Base-by-base conservation (phyloP, 2,113 vertebrate species). In the Tringa solitaria region DNA sequence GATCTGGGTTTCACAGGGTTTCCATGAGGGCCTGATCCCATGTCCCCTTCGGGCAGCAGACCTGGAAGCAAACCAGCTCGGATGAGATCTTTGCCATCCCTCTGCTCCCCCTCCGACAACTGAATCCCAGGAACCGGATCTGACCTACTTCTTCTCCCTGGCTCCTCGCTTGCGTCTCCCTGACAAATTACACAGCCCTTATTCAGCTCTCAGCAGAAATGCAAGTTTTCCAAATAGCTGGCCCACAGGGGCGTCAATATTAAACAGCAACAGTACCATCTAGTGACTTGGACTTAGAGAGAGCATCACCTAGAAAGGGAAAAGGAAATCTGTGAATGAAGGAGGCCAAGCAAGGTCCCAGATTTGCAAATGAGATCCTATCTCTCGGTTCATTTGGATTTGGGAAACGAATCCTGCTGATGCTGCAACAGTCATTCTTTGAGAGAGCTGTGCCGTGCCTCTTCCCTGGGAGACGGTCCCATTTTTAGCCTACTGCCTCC, bases 221-320 rank as follows among this genome's bases (percentile, higher is more conserved):
- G 41, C 1, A 59, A 54, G 51, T 54, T 91, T 89, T 69, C 87
- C 65, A 2, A 72, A 60, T 26, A 30, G 87, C 80, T 27, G 80
- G 54, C 91, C 95, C 92, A 6, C 22, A 26, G 86, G 70, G 73
- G 84, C 15, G 9, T 59, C 68, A 74, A 84, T 54, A 54, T 80
- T 90, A 23, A 92, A 60, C 95, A 84, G 96, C 95, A 95, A 95
- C 91, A 91, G 94, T 94, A 95, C 94, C 95, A 94, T 64, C 95
- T 94, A 94, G 94, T 93, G 95, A 89, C 94, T 65, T 9, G 6
- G 91, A 22, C 73, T 63, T 4, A 45, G 50, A 24, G 64, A 45
- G 84, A 95, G 80, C 91, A 28, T 15, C 84, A 2, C 14, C 21
- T 5, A 22, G 64, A 37, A 14, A 23, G n/a, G 74, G 84, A 84